Evolutionary conservation across 2,888 invertebrate species (phyloP).

Genomic region (Ariolimax columbianus): DNA sequence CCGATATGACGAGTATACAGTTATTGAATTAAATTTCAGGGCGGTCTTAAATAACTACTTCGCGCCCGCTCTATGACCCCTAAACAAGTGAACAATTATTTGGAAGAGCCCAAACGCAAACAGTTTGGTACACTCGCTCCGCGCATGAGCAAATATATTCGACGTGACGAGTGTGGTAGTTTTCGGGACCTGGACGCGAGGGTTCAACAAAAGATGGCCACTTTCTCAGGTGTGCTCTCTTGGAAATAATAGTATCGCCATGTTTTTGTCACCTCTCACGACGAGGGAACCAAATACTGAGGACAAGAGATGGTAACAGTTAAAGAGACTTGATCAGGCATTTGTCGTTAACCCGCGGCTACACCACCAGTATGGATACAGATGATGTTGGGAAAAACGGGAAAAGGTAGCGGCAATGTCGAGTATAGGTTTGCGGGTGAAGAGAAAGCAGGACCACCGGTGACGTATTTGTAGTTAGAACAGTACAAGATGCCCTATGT

Average conservation of each 20-base stretch:
- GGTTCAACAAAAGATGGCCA: constrained; percentile 26
- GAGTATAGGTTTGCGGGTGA: too few relatives aligned
- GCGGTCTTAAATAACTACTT: constrained; percentile 42
- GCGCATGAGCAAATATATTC: constrained; percentile 35
- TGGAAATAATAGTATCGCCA: not conserved
- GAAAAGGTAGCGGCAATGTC: too few relatives aligned
- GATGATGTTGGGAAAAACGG: too few relatives aligned
- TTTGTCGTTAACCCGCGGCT: too few relatives aligned
- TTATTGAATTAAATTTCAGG: constrained; percentile 33
- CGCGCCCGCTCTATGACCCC: constrained; percentile 26
- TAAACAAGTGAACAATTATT: constrained; percentile 43
- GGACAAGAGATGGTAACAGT: not conserved
- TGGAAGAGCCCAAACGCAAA: constrained; percentile 31
- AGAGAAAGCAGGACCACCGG: too few relatives aligned
- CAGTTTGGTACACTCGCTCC: constrained; percentile 1
- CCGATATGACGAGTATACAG: not conserved
- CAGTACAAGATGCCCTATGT: too few relatives aligned
- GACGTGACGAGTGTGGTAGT: not conserved
- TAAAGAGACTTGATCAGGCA: too few relatives aligned
- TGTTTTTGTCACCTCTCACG: constrained; percentile 10
- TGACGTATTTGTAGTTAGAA: too few relatives aligned
- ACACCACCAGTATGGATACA: too few relatives aligned
- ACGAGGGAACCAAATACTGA: not conserved
- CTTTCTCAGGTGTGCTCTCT: not conserved
- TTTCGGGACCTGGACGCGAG: not conserved